Conservation (phyloP, 2,888 invertebrate species). For the Pasiphila rectangulata region DNA sequence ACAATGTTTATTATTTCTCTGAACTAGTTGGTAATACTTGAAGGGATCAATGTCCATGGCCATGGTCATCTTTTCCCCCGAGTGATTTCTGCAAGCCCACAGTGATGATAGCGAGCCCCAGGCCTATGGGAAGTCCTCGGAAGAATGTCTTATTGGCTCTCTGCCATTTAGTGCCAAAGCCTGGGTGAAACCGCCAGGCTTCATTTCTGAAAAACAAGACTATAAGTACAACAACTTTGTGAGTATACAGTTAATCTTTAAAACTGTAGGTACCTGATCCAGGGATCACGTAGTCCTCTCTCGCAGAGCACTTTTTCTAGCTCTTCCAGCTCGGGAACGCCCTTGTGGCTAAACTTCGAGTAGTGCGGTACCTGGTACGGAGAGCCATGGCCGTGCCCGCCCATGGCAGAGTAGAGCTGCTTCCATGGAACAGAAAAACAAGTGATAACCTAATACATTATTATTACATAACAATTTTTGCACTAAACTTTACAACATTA, state of each 20-base stretch:
- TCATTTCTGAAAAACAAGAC: slow-evolving; percentile 83
- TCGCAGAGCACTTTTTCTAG: slow-evolving; percentile 84
- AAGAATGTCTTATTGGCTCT: slow-evolving; percentile 74
- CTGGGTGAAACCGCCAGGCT: slow-evolving; percentile 88
- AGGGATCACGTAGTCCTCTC: slow-evolving; percentile 90
- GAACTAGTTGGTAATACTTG: neutral
- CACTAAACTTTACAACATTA: too few species aligned
- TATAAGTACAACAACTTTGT: too few species aligned
- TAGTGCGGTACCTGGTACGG: slow-evolving; percentile 86
- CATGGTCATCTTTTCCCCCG: slow-evolving; percentile 52
- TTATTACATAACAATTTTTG: slow-evolving; percentile 40
- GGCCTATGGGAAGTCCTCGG: slow-evolving; percentile 84
- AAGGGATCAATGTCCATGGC: slow-evolving; percentile 38
- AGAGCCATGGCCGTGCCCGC: slow-evolving; percentile 66
- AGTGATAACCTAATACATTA: slow-evolving; percentile 39
- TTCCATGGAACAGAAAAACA: slow-evolving; percentile 23
- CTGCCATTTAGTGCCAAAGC: slow-evolving; percentile 76
- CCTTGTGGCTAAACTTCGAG: slow-evolving; percentile 86
- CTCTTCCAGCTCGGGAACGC: slow-evolving; percentile 83
- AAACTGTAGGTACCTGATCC: slow-evolving; percentile 94
- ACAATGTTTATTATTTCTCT: neutral
- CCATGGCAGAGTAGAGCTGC: slow-evolving; percentile 46
- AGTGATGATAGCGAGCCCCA: slow-evolving; percentile 63
- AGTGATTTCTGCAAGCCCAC: slow-evolving; percentile 44
- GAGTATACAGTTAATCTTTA: too few species aligned